phyloP scores from a whole-genome alignment of 2,888 invertebrate species.

The Vanessa cardui region DNA sequence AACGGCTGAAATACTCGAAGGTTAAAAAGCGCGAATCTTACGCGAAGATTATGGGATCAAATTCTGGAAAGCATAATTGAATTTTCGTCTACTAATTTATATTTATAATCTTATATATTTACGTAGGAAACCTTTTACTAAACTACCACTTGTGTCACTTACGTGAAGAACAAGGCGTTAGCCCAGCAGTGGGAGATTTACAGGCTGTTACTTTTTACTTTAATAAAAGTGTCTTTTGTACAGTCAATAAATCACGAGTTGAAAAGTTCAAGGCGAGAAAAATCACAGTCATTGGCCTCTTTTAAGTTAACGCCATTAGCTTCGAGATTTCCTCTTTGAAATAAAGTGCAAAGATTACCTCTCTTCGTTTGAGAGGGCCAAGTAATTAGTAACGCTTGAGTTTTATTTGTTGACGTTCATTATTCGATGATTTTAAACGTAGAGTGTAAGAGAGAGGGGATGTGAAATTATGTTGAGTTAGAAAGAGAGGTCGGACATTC shows the following conservation, averaged over 20 bases:
- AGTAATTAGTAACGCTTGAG: constrained; percentile 83
- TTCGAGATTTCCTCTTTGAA: constrained; percentile 76
- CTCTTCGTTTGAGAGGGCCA: constrained; percentile 72
- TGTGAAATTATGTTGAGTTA: constrained; percentile 51
- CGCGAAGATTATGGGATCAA: no score
- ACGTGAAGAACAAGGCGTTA: no score
- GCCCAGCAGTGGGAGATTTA: no score
- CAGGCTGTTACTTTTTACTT: no score
- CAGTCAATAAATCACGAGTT: constrained; percentile 74
- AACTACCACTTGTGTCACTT: no score
- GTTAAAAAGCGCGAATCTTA: no score
- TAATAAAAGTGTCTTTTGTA: constrained; percentile 49
- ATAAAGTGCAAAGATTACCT: constrained; percentile 81
- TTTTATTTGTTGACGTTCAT: constrained; percentile 83
- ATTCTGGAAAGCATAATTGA: no score
- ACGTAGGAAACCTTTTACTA: no score
- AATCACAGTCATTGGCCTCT: constrained; percentile 79
- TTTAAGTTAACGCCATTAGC: constrained; percentile 83
- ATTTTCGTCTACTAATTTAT: no score
- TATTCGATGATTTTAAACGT: constrained; percentile 76
- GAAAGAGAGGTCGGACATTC: constrained; percentile 62
- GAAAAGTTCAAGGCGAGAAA: constrained; percentile 69
- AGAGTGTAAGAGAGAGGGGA: constrained; percentile 56
- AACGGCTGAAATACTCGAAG: constrained; percentile 25
- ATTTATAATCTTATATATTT: no score